These are phyloP conservation scores for Enteromius viviparus DNA, from an alignment of 2,797 vertebrate species.

Conservation along the genomic window DNA sequence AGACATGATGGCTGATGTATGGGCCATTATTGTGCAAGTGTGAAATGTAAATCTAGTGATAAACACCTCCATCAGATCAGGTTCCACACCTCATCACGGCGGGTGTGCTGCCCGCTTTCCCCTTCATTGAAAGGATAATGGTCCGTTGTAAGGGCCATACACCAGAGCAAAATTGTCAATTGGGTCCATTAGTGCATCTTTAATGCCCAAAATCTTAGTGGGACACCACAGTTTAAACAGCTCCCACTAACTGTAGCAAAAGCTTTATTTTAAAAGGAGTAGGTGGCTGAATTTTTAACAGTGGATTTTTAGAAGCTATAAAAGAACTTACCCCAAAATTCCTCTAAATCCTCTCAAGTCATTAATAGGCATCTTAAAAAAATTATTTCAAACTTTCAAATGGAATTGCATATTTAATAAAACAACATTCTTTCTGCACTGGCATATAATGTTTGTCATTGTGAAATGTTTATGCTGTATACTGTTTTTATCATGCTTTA, in stretches of 20 bases:
- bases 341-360: neutral
- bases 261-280: neutral
- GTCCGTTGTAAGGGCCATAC: conserved; percentile 63
- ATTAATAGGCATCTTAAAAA: neutral
- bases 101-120: conserved; percentile 56
- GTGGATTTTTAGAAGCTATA: neutral
- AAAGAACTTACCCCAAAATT: neutral
- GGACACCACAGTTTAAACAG: conserved; percentile 57
- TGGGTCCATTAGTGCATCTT: conserved; percentile 77
- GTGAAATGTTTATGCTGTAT: too few relatives aligned
- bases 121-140: conserved; percentile 76
- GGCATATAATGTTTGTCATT: too few relatives aligned
- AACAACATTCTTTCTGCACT: neutral
- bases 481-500: too few relatives aligned
- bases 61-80: conserved; percentile 46
- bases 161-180: conserved; percentile 73
- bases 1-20: conserved; percentile 50
- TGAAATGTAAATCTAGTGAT: conserved; percentile 54
- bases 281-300: neutral
- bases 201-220: conserved; percentile 73
- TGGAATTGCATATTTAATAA: neutral
- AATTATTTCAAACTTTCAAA: neutral
- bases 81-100: conserved; percentile 54
- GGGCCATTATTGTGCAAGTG: conserved; percentile 31
- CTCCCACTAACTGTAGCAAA: neutral